These are phyloP conservation scores for Mellivora capensis DNA, from an alignment of 2,113 vertebrate genomes.

Conservation along the genomic window DNA sequence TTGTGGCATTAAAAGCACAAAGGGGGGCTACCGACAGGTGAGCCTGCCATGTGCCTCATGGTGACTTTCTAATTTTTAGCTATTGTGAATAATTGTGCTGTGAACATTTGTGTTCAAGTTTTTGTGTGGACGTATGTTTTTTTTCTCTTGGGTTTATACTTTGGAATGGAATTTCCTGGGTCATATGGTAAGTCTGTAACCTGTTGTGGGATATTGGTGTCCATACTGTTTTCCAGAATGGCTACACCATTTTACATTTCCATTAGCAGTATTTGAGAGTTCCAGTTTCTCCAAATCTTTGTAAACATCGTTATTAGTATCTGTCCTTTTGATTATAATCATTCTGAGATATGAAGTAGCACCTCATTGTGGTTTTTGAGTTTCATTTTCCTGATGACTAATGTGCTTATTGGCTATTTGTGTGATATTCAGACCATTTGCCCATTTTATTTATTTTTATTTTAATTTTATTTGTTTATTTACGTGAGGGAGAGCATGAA, in stretches of 20 bases:
- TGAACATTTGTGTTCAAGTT: neutral
- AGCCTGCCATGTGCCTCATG: neutral
- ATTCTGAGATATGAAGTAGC: neutral
- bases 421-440: neutral
- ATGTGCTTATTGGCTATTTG: neutral
- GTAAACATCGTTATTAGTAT: neutral
- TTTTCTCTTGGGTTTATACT: neutral
- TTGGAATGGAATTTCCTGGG: neutral
- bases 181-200: neutral
- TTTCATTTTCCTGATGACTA: neutral
- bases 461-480: too few species aligned
- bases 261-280: neutral
- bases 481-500: too few species aligned
- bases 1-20: neutral
- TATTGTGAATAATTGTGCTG: neutral
- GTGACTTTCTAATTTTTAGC: neutral
- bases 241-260: neutral
- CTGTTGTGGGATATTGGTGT: neutral
- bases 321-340: neutral
- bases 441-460: neutral
- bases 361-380: neutral
- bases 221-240: neutral
- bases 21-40: neutral
- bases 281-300: neutral
- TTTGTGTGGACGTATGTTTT: neutral